Base-by-base conservation (phyloP, 2,113 vertebrate genomes). In the Pterocles gutturalis region DNA sequence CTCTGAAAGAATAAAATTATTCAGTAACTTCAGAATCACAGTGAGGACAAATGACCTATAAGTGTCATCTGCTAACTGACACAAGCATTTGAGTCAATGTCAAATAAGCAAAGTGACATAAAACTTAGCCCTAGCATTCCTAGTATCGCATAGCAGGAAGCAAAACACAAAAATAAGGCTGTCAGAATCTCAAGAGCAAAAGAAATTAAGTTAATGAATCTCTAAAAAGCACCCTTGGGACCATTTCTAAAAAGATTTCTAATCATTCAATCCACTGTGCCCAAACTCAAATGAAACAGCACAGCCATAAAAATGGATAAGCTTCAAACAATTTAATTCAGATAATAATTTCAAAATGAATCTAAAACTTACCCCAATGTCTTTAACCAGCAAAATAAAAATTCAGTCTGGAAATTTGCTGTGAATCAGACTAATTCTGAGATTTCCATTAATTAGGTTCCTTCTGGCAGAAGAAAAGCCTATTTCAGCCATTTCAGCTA, bases 21-120 rank as follows among this genome's bases (percentile, higher is more conserved):
- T 91, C 62, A 33, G 43, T 89, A 91, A 82, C 64, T 85, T 67
- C 53, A 92, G 93, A 94, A 94, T 93, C 17, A 36, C 83, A 90
- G 15, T 76, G 51, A 95, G 79, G 43, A 90, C 15, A 7, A 92
- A 79, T 71, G 43, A 90, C 43, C 60, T 79, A 1, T 24, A 71
- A 66, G 62, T 69, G 43, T 96, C 81, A 72, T 69, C 65, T 55
- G 18, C 69, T 71, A 76, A 15, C 34, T 80, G 86, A 84, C 61
- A 34, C 17, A 75, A 95, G 86, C 48, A 71, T 93, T 43, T 38
- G 24, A 87, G 46, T 70, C 88, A 70, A 61, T 16, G 53, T 61
- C 78, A 91, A 57, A 53, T 1, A 15, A 80, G 69, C 21, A 67
- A 76, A 88, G 51, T 22, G 16, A 83, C 13, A 10, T 58, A 36